Evolutionary conservation across 2,797 vertebrate genomes (phyloP).

Genomic region (Trachops cirrhosus): DNA sequence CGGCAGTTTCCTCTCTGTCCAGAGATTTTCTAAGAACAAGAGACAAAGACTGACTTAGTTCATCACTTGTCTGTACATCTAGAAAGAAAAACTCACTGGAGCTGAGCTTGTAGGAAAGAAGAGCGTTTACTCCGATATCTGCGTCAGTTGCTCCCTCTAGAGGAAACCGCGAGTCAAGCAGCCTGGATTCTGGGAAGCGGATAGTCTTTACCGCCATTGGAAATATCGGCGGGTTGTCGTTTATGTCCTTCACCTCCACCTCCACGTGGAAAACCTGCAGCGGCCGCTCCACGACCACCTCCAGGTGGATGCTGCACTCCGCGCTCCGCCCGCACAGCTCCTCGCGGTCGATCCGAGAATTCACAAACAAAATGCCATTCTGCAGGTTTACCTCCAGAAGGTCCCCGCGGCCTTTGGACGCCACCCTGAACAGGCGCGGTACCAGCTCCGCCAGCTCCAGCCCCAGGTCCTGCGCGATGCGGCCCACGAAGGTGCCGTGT

Average conservation of each 20-base stretch:
- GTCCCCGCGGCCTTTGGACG: slow-evolving; percentile 76
- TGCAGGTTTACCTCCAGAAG: slow-evolving; percentile 83
- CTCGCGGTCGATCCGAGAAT: slow-evolving; percentile 82
- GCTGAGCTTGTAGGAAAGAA: slow-evolving; percentile 84
- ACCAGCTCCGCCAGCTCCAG: slow-evolving; percentile 79
- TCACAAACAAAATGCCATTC: slow-evolving; percentile 81
- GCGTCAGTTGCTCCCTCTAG: slow-evolving; percentile 85
- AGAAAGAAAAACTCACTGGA: slow-evolving; percentile 83
- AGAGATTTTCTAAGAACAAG: slow-evolving; percentile 77
- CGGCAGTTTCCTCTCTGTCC: slow-evolving; percentile 73
- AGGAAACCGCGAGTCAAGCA: slow-evolving; percentile 81
- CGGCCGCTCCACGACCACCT: slow-evolving; percentile 77
- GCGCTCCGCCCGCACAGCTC: slow-evolving; percentile 74
- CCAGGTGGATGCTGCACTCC: slow-evolving; percentile 72
- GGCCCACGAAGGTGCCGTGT: slow-evolving; percentile 83
- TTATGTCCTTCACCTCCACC: slow-evolving; percentile 79
- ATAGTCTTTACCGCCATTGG: slow-evolving; percentile 71
- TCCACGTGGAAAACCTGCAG: slow-evolving; percentile 77
- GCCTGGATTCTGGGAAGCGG: slow-evolving; percentile 77
- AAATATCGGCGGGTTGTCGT: slow-evolving; percentile 77
- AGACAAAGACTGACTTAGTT: slow-evolving; percentile 67
- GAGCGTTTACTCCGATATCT: slow-evolving; percentile 80
- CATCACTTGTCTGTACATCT: slow-evolving; percentile 81
- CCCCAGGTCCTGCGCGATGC: slow-evolving; percentile 85
- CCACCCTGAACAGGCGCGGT: slow-evolving; percentile 78